These are phyloP conservation scores for Danio choprae DNA, from an alignment of 2,797 vertebrate species.

Conservation along the genomic window DNA sequence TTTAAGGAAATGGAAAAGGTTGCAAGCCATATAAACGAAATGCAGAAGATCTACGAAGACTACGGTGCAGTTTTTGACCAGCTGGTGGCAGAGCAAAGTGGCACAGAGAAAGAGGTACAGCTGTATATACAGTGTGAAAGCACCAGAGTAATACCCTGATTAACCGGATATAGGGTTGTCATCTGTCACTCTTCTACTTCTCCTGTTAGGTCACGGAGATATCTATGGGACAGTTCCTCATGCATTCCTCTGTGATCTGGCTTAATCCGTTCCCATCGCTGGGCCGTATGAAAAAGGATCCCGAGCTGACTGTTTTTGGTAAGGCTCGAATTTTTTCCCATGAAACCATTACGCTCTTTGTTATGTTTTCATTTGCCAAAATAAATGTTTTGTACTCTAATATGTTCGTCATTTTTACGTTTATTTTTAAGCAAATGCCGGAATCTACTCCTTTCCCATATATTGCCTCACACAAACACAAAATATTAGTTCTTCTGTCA, in stretches of 20 bases:
- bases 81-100: slow-evolving; percentile 92
- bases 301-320: slow-evolving; percentile 95
- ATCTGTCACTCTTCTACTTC: slow-evolving; percentile 7
- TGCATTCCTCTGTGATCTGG: slow-evolving; percentile 93
- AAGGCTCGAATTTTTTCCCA: slow-evolving; percentile 62
- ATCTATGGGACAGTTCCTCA: slow-evolving; percentile 97
- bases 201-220: slow-evolving; percentile 90
- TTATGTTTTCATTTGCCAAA: slow-evolving; percentile 12
- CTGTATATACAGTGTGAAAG: not conserved
- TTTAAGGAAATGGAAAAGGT: slow-evolving; percentile 99
- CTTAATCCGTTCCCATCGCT: slow-evolving; percentile 92
- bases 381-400: not conserved
- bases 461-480: not conserved
- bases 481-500: not conserved
- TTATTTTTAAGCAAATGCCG: not conserved
- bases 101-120: slow-evolving; percentile 89
- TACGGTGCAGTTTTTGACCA: slow-evolving; percentile 96
- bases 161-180: not conserved
- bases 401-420: not conserved
- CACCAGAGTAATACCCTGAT: not conserved
- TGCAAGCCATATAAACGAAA: slow-evolving; percentile 98
- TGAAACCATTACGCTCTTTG: not conserved
- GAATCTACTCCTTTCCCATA: not conserved
- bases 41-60: slow-evolving; percentile 99
- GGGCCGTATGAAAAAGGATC: slow-evolving; percentile 93